These are phyloP conservation scores for Ispidina lecontei DNA, from an alignment of 2,797 vertebrate genomes.

Conservation along the genomic window DNA sequence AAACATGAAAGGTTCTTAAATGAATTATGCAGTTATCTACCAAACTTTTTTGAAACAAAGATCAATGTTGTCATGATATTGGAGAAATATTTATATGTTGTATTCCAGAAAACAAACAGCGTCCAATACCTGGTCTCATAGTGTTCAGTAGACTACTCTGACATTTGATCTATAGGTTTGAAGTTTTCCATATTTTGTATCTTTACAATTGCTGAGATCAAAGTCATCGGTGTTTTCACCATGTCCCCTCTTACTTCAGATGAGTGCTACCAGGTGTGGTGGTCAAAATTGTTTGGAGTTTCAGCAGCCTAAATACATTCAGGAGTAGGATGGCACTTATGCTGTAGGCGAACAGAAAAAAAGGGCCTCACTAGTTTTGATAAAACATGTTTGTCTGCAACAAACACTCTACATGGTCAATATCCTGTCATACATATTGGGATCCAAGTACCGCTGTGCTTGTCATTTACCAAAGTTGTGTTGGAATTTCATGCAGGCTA, in stretches of 20 bases:
- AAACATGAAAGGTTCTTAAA: not conserved
- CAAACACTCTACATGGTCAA: not conserved
- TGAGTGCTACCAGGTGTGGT: not conserved
- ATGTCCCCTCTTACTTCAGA: not conserved
- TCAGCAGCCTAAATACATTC: not conserved
- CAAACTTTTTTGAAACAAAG: not conserved
- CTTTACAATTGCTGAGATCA: not conserved
- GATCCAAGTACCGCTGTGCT: not conserved
- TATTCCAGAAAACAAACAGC: not conserved
- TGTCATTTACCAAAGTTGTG: not conserved
- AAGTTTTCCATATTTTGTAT: not conserved
- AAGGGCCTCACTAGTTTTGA: not conserved
- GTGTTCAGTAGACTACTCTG: not conserved
- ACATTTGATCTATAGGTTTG: not conserved
- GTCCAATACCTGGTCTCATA: not conserved
- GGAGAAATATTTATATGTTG: not conserved
- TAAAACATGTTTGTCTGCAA: not conserved
- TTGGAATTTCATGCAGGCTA: not conserved
- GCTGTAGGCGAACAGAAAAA: not conserved
- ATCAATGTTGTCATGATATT: not conserved
- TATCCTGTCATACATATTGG: not conserved
- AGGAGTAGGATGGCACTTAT: not conserved
- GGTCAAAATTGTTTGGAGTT: not conserved
- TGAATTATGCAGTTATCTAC: not conserved
- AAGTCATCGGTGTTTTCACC: not conserved